Conservation (phyloP, 2,888 invertebrate species). For the Osedax fenrisi region DNA sequence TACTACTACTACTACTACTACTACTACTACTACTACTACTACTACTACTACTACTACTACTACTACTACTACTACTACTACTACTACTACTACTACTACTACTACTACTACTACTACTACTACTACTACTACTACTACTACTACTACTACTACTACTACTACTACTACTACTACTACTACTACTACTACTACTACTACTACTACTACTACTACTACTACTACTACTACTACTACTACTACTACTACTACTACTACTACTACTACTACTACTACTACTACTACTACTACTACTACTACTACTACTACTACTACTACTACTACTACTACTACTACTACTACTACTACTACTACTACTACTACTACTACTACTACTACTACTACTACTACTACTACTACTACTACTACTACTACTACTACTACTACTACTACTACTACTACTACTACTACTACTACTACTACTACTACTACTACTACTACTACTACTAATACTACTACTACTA, state of each 20-base stretch:
- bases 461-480: neutral
- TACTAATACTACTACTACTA: neutral
- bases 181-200: neutral
- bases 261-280: neutral
- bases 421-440: neutral
- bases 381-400: neutral
- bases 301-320: neutral
- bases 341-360: neutral
- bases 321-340: neutral
- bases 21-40: neutral
- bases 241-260: neutral
- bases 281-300: neutral
- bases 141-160: neutral
- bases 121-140: neutral
- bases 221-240: neutral
- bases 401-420: neutral
- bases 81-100: neutral
- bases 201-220: neutral
- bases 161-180: neutral
- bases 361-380: neutral
- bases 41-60: neutral
- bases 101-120: neutral
- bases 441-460: neutral
- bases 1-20: neutral
- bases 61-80: neutral